Evolutionary conservation across 2,888 invertebrate genomes (phyloP).

Genomic region (Neocrepidodera transversa): DNA sequence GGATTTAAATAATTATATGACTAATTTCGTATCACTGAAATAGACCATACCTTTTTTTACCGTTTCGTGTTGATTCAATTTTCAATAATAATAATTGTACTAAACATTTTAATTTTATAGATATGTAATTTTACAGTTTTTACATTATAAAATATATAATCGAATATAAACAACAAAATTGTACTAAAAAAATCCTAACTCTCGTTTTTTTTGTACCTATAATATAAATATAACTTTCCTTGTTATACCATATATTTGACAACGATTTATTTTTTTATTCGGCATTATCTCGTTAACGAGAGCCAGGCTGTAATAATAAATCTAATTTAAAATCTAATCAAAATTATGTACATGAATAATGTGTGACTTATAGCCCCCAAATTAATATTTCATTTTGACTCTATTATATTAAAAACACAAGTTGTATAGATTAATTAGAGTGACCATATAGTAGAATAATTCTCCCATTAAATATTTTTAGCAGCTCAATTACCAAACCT

Average conservation of each 20-base stretch:
- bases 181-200: not conserved
- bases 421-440: not conserved
- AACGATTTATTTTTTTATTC: too few relatives aligned
- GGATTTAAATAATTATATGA: too few relatives aligned
- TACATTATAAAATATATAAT: slow-evolving; percentile 13
- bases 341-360: slow-evolving; percentile 22
- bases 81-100: not conserved
- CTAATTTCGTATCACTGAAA: too few relatives aligned
- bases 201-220: too few relatives aligned
- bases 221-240: too few relatives aligned
- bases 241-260: not conserved
- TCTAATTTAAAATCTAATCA: slow-evolving; percentile 10
- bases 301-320: slow-evolving; percentile 19
- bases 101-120: slow-evolving; percentile 7
- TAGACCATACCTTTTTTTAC: not conserved
- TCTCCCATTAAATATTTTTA: too few relatives aligned
- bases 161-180: not conserved
- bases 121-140: slow-evolving; percentile 12
- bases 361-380: slow-evolving; percentile 17
- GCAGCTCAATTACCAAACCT: too few relatives aligned
- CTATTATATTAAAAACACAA: not conserved
- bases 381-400: slow-evolving; percentile 9
- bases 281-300: slow-evolving; percentile 9
- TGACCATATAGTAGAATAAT: too few relatives aligned
- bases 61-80: not conserved